Base-by-base conservation (phyloP, 2,888 invertebrate species). In the Drosophila kokeensis region DNA sequence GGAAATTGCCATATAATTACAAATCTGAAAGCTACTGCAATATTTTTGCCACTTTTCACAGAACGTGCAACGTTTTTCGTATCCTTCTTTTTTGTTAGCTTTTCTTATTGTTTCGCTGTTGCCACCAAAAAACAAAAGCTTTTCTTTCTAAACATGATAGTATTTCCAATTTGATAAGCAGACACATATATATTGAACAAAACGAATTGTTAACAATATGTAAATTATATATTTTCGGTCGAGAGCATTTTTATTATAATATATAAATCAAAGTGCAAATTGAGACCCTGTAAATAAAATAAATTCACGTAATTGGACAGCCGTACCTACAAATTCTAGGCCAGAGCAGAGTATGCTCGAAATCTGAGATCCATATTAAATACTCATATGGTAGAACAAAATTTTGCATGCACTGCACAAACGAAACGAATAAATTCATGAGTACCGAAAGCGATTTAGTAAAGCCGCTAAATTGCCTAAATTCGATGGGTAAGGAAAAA, bases 351-450 rank as follows among this genome's bases (percentile, higher is more conserved):
- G 42, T 52, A 60, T 53, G 48, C 55, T 50, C 60, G 45, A n/a
- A 66, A 65, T 71, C 52, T 59, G 27, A 38, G 18, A 27, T 36
- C 53, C 34, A 73, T 68, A 73, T 73, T 50, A 54, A 65, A 60
- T 67, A 65, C 65, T 68, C 62, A 50, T 63, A 50, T 69, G 40
- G 61, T 24, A 18, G 66, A 54, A 38, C 36, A 27, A 48, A 61
- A 77, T 85, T 85, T 82, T 87, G 90, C 87, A 87, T 87, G 90
- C 87, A 69, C 73, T 87, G 87, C 87, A 87, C 87, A 87, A 87
- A 87, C 87, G 79, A 87, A 87, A 83, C 87, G 80, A 79, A 87
- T 87, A 87, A 88, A 87, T 89, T 87, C 88, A 85, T 88, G 87
- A 88, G 83, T 63, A 77, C 70, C 82, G 62, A 71, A 81, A 82